Percentiles rank a stretch among this genome's conserved stretches.
Evolutionary conservation across 2,797 vertebrate species (phyloP).

Genomic region (Acanthopagrus latus): DNA sequence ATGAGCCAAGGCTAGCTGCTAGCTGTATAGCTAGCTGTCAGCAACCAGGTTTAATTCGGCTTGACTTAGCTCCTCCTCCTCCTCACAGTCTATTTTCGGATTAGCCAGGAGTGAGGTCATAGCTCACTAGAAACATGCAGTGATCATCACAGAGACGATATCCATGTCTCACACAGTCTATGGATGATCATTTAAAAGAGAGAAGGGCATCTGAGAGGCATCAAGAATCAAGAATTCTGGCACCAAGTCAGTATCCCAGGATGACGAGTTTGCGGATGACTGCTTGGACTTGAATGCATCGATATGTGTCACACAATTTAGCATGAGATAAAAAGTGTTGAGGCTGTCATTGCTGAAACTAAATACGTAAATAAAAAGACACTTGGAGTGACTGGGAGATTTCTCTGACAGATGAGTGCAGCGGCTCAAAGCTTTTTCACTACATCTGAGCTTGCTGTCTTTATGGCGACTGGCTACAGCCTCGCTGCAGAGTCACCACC

Average conservation of each 20-base stretch:
- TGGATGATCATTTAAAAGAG: no score
- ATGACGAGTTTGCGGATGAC: not conserved
- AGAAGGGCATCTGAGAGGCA: not conserved
- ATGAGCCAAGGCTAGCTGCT: no score
- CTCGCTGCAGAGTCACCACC: conserved; percentile 9
- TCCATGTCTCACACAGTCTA: no score
- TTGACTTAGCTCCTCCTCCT: no score
- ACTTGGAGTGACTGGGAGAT: not conserved
- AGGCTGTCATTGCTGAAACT: not conserved
- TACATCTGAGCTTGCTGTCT: conserved; percentile 21
- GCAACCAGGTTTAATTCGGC: no score
- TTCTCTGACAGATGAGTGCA: conserved; percentile 4
- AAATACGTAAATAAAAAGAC: not conserved
- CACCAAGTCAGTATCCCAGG: not conserved
- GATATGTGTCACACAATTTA: conserved; percentile 5
- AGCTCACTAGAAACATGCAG: no score
- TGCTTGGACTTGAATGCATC: not conserved
- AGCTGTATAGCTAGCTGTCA: no score
- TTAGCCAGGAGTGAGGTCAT: no score
- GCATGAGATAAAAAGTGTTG: not conserved
- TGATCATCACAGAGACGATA: no score
- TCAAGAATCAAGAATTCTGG: not conserved
- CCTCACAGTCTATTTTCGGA: no score
- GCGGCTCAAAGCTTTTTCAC: conserved; percentile 8
- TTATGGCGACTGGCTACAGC: conserved; percentile 8